phyloP scores from a whole-genome alignment of 2,113 vertebrate species.

The Clarias macrocephalus region DNA sequence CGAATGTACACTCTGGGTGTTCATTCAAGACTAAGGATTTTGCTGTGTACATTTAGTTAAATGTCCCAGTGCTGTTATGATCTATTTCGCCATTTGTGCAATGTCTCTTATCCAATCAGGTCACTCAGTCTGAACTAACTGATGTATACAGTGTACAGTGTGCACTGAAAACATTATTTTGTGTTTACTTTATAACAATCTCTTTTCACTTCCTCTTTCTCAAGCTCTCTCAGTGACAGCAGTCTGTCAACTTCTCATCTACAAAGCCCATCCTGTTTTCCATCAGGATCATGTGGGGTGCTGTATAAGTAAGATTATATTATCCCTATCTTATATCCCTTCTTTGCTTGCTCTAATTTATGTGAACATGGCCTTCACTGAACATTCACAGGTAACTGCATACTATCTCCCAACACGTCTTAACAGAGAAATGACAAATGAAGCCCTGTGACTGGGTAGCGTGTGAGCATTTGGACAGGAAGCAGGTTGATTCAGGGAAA shows the following conservation, averaged over 20 bases:
- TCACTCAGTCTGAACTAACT: too few relatives aligned
- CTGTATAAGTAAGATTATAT: not conserved
- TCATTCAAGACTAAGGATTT: too few relatives aligned
- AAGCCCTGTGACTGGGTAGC: slow-evolving; percentile 45
- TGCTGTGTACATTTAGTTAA: too few relatives aligned
- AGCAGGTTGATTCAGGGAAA: slow-evolving; percentile 56
- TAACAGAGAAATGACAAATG: slow-evolving; percentile 12
- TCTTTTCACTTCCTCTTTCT: slow-evolving; percentile 8
- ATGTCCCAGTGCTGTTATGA: too few relatives aligned
- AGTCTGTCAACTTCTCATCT: not conserved
- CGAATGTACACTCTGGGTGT: too few relatives aligned
- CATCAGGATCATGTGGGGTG: not conserved
- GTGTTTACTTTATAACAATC: slow-evolving; percentile 12
- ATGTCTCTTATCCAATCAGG: too few relatives aligned
- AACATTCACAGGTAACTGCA: not conserved
- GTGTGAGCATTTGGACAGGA: slow-evolving; percentile 56
- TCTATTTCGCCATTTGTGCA: too few relatives aligned
- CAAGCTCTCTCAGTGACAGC: not conserved
- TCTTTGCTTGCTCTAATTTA: not conserved
- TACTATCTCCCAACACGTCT: not conserved
- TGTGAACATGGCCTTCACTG: not conserved
- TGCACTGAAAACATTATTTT: not conserved
- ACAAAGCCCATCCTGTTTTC: not conserved
- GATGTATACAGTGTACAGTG: not conserved
- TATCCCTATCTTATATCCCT: not conserved